phyloP scores from a whole-genome alignment of 2,113 vertebrate species.

The Lontra canadensis region DNA sequence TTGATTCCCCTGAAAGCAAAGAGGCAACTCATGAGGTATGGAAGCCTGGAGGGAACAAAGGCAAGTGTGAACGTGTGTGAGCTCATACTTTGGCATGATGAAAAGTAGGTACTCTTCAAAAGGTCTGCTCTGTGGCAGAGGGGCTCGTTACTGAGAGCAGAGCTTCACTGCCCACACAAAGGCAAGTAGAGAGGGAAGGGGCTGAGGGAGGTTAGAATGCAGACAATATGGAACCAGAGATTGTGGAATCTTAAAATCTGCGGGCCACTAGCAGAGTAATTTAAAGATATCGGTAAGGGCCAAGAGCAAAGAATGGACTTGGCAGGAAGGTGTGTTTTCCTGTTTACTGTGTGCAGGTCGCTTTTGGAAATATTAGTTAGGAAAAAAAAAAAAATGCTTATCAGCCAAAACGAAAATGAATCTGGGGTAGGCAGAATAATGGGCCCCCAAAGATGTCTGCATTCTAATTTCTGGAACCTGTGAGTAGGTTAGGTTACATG shows the following conservation, averaged over 20 bases:
- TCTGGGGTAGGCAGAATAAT: neutral
- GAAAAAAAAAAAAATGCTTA: neutral
- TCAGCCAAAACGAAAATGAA: constrained; percentile 29
- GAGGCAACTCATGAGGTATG: constrained; percentile 79
- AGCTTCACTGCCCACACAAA: constrained; percentile 84
- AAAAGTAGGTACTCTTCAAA: constrained; percentile 83
- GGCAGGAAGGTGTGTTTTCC: neutral
- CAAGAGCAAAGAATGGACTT: neutral
- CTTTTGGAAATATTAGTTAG: constrained; percentile 34
- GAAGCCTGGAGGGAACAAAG: constrained; percentile 79
- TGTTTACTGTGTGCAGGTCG: constrained; percentile 62
- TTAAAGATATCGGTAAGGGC: constrained; percentile 41
- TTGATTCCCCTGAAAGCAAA: constrained; percentile 79
- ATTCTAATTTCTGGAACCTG: neutral
- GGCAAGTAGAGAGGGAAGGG: constrained; percentile 77
- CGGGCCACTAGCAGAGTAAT: constrained; percentile 43
- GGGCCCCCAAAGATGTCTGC: neutral
- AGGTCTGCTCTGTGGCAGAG: constrained; percentile 84
- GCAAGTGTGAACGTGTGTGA: constrained; percentile 74
- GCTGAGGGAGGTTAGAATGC: constrained; percentile 77
- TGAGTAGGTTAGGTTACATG: neutral
- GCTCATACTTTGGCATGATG: constrained; percentile 81
- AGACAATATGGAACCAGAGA: constrained; percentile 73
- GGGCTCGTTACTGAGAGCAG: constrained; percentile 84
- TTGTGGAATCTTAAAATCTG: constrained; percentile 68